Conservation (phyloP, 2,888 invertebrate genomes). For the Heliconius ethilla region DNA sequence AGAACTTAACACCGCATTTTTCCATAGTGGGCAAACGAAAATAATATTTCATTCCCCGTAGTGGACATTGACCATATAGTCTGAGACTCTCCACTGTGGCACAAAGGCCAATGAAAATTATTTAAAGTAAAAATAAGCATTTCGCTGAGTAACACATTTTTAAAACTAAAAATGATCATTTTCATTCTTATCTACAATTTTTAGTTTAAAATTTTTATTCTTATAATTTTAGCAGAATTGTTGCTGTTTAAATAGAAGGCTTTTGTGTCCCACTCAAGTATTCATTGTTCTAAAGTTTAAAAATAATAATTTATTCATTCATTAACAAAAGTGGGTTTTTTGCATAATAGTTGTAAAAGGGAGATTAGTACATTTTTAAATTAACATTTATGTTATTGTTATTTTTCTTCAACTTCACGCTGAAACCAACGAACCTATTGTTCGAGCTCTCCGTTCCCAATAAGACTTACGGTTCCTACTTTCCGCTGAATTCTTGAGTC, state of each 20-base stretch:
- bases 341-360: conserved; percentile 6
- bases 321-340: conserved; percentile 11
- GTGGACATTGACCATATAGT: too few species aligned
- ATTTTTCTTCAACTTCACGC: too few species aligned
- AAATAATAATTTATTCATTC: conserved; percentile 13
- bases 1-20: too few species aligned
- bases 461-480: too few species aligned
- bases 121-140: not conserved
- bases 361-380: conserved; percentile 24
- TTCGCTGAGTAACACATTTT: not conserved
- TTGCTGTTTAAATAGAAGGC: conserved; percentile 20
- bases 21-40: too few species aligned
- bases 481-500: too few species aligned
- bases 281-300: conserved; percentile 8
- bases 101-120: not conserved
- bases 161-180: not conserved
- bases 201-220: not conserved
- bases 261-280: conserved; percentile 7
- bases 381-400: not conserved
- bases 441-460: too few species aligned
- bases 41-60: too few species aligned
- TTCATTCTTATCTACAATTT: not conserved
- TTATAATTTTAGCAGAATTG: conserved; percentile 17
- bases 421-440: too few species aligned
- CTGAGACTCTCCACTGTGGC: too few species aligned